Evolutionary conservation across 1,140 invertebrate species (phyloP).

Genomic region (Rhopalosiphum maidis): DNA sequence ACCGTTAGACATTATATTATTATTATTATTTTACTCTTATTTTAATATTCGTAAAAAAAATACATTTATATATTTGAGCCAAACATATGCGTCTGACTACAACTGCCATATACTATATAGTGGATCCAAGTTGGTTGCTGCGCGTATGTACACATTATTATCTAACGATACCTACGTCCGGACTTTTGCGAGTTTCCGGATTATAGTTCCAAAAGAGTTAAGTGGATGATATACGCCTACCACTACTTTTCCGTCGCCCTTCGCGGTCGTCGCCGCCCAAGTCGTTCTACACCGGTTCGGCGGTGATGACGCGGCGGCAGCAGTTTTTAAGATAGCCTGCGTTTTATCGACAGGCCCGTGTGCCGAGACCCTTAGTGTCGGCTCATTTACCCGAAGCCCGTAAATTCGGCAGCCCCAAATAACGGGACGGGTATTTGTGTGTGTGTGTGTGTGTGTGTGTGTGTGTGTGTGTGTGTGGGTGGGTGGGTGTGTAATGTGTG

Average conservation of each 20-base stretch:
- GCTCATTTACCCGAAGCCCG: slow-evolving; percentile 50
- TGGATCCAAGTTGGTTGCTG: not conserved
- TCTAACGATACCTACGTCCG: not conserved
- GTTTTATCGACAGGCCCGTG: slow-evolving; percentile 51
- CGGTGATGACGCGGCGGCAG: not conserved
- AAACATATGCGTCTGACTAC: too few relatives aligned
- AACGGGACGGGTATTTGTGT: not conserved
- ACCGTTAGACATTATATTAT: too few relatives aligned
- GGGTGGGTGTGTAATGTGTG: not conserved
- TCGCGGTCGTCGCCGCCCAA: not conserved
- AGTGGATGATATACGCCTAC: not conserved
- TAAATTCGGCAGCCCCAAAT: slow-evolving; percentile 41
- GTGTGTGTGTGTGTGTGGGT: not conserved
- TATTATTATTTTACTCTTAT: too few relatives aligned
- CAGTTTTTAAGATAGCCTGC: slow-evolving; percentile 50
- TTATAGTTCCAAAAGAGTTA: not conserved
- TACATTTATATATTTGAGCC: not conserved
- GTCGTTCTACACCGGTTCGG: not conserved
- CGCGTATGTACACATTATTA: not conserved
- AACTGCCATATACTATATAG: not conserved
- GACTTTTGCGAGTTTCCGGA: not conserved
- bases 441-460: not conserved
- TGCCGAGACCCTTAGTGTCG: slow-evolving; percentile 45
- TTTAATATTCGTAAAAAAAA: too few relatives aligned
- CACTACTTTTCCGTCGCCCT: not conserved